These are phyloP conservation scores for Cerceris rybyensis DNA, from an alignment of 2,888 invertebrate species.

Conservation along the genomic window DNA sequence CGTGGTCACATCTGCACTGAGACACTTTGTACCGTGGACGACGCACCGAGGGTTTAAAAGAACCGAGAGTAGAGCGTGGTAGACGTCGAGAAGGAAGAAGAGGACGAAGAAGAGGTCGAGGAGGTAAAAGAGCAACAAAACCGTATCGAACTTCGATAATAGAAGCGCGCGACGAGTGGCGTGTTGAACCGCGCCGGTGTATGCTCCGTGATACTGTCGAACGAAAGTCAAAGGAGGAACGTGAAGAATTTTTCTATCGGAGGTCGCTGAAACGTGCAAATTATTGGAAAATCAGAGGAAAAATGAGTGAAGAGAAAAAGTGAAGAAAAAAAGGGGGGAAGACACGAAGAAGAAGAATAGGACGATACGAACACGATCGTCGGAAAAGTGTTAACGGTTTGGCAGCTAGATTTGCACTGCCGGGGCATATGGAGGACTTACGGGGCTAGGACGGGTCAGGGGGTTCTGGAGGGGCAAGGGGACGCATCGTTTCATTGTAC, in stretches of 20 bases:
- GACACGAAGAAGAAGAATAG: not conserved
- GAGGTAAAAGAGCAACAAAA: constrained; percentile 8
- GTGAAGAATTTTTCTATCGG: not conserved
- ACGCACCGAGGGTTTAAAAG: constrained; percentile 31
- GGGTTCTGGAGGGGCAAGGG: constrained; percentile 41
- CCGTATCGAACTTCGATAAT: constrained; percentile 16
- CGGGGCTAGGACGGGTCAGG: constrained; percentile 47
- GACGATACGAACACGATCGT: constrained; percentile 30
- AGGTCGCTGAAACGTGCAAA: not conserved
- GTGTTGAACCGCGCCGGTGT: not conserved
- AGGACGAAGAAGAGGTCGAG: not conserved
- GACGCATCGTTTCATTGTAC: constrained; percentile 69
- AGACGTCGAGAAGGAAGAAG: not conserved
- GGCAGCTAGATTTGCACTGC: constrained; percentile 77
- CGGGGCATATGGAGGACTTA: constrained; percentile 73
- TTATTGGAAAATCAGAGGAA: not conserved
- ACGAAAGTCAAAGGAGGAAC: not conserved
- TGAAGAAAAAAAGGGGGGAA: not conserved
- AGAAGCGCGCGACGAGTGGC: not conserved
- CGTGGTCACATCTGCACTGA: constrained; percentile 62
- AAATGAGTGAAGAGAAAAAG: not conserved
- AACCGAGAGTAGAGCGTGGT: constrained; percentile 5
- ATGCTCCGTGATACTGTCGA: too few species aligned
- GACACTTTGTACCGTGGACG: constrained; percentile 49
- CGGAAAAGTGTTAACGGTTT: constrained; percentile 73